Percentiles rank a stretch among this genome's conserved stretches.
Conservation (phyloP, 2,797 vertebrate species). For the Fundulus diaphanus region DNA sequence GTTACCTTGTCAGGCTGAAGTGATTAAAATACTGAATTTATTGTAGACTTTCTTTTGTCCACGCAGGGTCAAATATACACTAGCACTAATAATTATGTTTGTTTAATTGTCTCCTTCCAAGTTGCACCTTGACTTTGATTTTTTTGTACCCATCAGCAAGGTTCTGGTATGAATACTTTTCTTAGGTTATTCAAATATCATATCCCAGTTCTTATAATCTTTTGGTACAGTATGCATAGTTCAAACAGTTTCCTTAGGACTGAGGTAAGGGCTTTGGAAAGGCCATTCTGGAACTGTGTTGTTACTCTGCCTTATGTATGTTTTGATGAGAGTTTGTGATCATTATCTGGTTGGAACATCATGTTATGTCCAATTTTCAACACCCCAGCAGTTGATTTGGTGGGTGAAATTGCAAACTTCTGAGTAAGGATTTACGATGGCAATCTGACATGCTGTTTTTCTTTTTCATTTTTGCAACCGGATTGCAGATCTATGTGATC, state of each 20-base stretch:
- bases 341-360: not conserved
- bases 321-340: not conserved
- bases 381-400: not conserved
- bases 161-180: not conserved
- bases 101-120: not conserved
- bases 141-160: not conserved
- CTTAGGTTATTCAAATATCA: not conserved
- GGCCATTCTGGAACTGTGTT: no score
- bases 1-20: not conserved
- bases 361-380: not conserved
- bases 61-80: not conserved
- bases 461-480: slow-evolving; percentile 13
- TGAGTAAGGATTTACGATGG: not conserved
- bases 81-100: not conserved
- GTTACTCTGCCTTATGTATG: not conserved
- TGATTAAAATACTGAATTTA: not conserved
- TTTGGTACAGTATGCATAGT: not conserved
- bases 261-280: not conserved
- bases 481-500: slow-evolving; percentile 86
- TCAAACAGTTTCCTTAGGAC: not conserved
- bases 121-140: not conserved
- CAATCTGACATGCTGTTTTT: not conserved
- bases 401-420: not conserved
- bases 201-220: not conserved
- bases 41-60: not conserved